A percentile compares a stretch with the other conserved stretches of the same genome.
phyloP scores from a whole-genome alignment of 2,888 invertebrate genomes.

The Eremobia ochroleuca region DNA sequence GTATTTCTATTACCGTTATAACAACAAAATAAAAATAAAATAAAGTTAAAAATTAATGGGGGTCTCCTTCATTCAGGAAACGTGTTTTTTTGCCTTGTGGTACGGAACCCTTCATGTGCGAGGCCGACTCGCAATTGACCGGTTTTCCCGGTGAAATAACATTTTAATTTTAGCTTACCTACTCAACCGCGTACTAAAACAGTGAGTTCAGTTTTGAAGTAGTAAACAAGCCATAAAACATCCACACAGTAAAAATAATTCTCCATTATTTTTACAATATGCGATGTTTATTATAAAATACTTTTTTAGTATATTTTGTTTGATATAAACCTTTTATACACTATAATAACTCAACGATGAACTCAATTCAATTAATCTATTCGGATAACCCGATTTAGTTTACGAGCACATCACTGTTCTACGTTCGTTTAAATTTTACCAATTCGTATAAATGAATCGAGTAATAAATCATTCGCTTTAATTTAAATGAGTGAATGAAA shows the following conservation, averaged over 20 bases:
- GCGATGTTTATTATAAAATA: constrained; percentile 22
- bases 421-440: constrained; percentile 2
- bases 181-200: background rate
- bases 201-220: constrained; percentile 6
- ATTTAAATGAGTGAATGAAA: constrained; percentile 39
- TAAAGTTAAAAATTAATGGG: too few relatives aligned
- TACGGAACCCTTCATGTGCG: background rate
- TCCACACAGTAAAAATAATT: background rate
- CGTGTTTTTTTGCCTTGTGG: background rate
- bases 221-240: constrained; percentile 29
- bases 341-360: constrained; percentile 31
- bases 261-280: background rate
- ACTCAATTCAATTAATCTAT: constrained; percentile 24
- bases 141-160: background rate
- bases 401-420: constrained; percentile 34
- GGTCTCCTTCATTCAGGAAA: background rate
- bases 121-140: too few relatives aligned
- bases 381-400: constrained; percentile 23
- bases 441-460: constrained; percentile 38
- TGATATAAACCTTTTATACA: background rate
- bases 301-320: constrained; percentile 16
- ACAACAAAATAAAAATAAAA: too few relatives aligned
- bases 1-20: too few relatives aligned
- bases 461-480: constrained; percentile 37
- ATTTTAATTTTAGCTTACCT: constrained; percentile 1